These are phyloP conservation scores for Eumacrocentrus americanus DNA, from an alignment of 2,888 invertebrate species.

Conservation along the genomic window DNA sequence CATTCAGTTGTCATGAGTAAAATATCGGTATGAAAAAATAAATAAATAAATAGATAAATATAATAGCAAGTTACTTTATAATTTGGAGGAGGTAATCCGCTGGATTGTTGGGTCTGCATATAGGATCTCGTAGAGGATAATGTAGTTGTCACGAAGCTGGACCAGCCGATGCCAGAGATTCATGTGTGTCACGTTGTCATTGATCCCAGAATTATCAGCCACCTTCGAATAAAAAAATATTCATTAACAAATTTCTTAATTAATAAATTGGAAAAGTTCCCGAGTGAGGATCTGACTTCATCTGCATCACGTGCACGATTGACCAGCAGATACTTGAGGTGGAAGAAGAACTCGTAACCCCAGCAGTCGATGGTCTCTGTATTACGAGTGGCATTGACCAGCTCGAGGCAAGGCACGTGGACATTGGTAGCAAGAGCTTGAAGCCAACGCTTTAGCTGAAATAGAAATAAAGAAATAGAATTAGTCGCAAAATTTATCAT, in stretches of 20 bases:
- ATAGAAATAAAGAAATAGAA: slow-evolving; percentile 17
- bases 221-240: slow-evolving; percentile 24
- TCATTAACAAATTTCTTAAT: slow-evolving; percentile 5
- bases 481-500: too few species aligned
- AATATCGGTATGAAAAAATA: not conserved
- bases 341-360: slow-evolving; percentile 56
- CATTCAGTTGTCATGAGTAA: not conserved
- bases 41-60: not conserved
- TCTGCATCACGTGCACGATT: slow-evolving; percentile 42
- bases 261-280: slow-evolving; percentile 11
- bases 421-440: slow-evolving; percentile 42
- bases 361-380: slow-evolving; percentile 54
- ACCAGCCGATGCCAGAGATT: slow-evolving; percentile 53
- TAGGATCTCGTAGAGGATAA: slow-evolving; percentile 50
- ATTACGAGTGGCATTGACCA: slow-evolving; percentile 46
- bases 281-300: too few species aligned
- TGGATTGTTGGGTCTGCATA: slow-evolving; percentile 40
- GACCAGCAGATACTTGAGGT: slow-evolving; percentile 50
- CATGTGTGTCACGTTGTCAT: slow-evolving; percentile 43
- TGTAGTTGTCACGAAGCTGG: slow-evolving; percentile 54
- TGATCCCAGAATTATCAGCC: slow-evolving; percentile 27
- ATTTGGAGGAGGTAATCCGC: too few species aligned
- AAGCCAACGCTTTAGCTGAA: slow-evolving; percentile 54
- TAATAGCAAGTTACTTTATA: not conserved
- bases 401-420: slow-evolving; percentile 37